Base-by-base conservation (phyloP, 2,888 invertebrate genomes). In the Melangyna quadrimaculata region DNA sequence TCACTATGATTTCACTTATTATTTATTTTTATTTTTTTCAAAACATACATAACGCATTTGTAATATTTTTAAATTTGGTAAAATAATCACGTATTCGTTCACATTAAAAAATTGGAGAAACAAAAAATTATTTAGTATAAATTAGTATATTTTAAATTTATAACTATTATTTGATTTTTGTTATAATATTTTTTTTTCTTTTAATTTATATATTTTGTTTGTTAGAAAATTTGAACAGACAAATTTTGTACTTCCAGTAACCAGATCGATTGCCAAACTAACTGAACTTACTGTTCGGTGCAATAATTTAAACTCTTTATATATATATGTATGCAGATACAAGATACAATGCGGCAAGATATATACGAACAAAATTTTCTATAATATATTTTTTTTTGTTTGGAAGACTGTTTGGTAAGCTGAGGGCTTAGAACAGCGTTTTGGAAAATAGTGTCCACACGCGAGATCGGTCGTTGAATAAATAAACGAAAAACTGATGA, bases 401-500 rank as follows among this genome's bases (percentile, higher is more conserved):
- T 73, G 72, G 45, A 69, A n/a, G n/a, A 69, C 35, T 73, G 27
- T 84, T 67, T 77, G 75, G 77, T 81, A 80, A 80, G 80, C 51
- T 73, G 72, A 86, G 40, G 86, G 86, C 77, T 86, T 86, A 86
- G 81, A 80, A 81, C 72, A 77, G 80, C 69, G 86, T 86, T 65
- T 86, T 81, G 86, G 89, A 89, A 91, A 91, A 90, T 90, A 91
- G 90, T 91, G 92, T 91, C 91, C 91, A 90, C 91, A 90, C 90
- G 89, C 91, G 90, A 90, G 90, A 91, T 91, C 91, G 90, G 90
- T 90, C 92, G 91, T 90, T 90, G 91, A 91, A 91, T 91, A 91
- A 91, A 91, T 91, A 91, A 91, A 91, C 89, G 89, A 89, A 89
- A 87, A 88, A 88, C 88, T 88, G 87, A 82, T 87, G 87, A 87